Evolutionary conservation across 37 sponge, comb jelly and placozoan species (phyloP), one percentile per base, ranked within the genome.

Genomic region (Beroe ovata): DNA sequence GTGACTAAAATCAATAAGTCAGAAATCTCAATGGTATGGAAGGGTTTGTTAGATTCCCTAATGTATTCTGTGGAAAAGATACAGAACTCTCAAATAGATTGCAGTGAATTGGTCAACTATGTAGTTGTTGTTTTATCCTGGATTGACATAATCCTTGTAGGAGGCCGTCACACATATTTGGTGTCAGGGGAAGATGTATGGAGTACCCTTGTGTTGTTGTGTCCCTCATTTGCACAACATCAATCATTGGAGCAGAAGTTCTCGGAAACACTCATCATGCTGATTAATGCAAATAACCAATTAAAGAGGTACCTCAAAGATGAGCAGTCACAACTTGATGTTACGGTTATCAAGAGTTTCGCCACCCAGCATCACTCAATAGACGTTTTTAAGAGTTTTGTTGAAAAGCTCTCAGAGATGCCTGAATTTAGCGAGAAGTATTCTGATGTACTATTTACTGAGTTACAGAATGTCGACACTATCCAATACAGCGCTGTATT

Each of bases 131-230:
- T 66, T 1, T 20, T 77, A 54, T 42, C 54, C 2, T 26, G 42
- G 35, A 25, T 77, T 39, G 54, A 77, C 41, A 35, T 77, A 42
- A 11, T 77, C 28, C 33, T 77, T 25, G 41, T 42, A 23, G 84
- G 84, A 14, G 84, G 84, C 26, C n/a, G 84, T 0, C 84, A 77
- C 84, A 77, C 84, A 18, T 77, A 77, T 23, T 54, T 77, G 2
- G 41, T 77, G 1, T 77, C 84, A 6, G 14, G 69, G 36, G 14
- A 18, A 34, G 32, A 26, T 66, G 18, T 66, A 2, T 33, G 25
- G 18, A 33, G 16, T 66, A 29, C 63, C 26, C 63, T 62, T 6
- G 26, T 29, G 4, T n/a, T n/a, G n/a, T n/a, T n/a, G n/a, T n/a
- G n/a, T n/a, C n/a, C n/a, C n/a, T n/a, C n/a, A n/a, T 47, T 16